Conservation (phyloP, 2,888 invertebrate genomes). For the Dilophus febrilis region DNA sequence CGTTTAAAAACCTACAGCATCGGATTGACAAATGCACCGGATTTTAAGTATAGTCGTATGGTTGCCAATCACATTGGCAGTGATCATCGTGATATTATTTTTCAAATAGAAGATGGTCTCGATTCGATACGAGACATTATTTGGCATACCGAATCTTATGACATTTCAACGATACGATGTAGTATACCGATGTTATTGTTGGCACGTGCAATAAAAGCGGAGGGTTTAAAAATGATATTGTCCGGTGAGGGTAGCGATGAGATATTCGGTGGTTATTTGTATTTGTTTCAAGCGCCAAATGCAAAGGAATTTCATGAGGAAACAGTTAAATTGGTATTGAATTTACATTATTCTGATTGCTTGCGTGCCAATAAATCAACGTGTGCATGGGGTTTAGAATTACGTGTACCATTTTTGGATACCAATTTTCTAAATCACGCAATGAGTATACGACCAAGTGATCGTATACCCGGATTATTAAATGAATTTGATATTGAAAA, state of each 20-base stretch:
- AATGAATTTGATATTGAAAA: constrained; percentile 16
- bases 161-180: constrained; percentile 28
- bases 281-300: constrained; percentile 78
- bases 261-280: constrained; percentile 88
- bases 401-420: constrained; percentile 80
- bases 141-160: constrained; percentile 70
- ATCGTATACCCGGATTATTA: constrained; percentile 40
- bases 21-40: constrained; percentile 79
- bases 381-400: constrained; percentile 54
- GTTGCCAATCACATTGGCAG: constrained; percentile 71
- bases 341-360: constrained; percentile 68
- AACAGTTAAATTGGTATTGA: constrained; percentile 46
- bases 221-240: constrained; percentile 71
- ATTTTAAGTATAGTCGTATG: constrained; percentile 67
- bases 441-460: constrained; percentile 48
- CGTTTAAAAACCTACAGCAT: constrained; percentile 67
- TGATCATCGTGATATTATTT: constrained; percentile 78
- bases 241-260: constrained; percentile 95
- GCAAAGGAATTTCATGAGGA: constrained; percentile 55
- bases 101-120: constrained; percentile 57
- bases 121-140: constrained; percentile 64
- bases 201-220: constrained; percentile 66
- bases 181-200: constrained; percentile 56
- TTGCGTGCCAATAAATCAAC: constrained; percentile 66
- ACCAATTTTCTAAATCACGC: constrained; percentile 70